phyloP scores from a whole-genome alignment of 2,888 invertebrate species.

The Tenthredo scrophulariae region DNA sequence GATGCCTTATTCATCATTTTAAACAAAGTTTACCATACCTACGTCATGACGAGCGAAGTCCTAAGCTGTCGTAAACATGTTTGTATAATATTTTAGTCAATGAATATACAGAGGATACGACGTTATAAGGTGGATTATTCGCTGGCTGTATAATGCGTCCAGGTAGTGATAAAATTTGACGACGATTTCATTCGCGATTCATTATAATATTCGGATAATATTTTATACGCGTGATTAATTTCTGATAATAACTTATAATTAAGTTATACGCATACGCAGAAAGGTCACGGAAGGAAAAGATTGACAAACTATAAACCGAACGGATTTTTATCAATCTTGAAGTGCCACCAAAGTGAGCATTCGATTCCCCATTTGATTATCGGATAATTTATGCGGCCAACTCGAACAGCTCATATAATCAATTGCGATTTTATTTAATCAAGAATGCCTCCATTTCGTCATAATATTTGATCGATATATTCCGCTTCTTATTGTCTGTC shows the following conservation, averaged over 20 bases:
- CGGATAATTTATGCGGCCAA: neutral
- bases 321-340: neutral
- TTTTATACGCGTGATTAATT: constrained; percentile 15
- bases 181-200: constrained; percentile 1
- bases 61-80: constrained; percentile 18
- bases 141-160: neutral
- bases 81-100: constrained; percentile 26
- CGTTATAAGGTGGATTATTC: neutral
- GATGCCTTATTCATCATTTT: neutral
- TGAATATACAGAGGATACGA: neutral
- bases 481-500: neutral
- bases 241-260: neutral
- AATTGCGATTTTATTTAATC: neutral
- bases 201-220: neutral
- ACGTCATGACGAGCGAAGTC: neutral
- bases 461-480: neutral
- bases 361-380: neutral
- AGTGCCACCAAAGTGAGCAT: neutral
- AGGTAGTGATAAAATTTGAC: neutral
- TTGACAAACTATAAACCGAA: neutral
- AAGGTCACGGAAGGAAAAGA: neutral
- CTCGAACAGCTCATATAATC: neutral
- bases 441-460: neutral
- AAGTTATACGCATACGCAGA: neutral
- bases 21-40: neutral